These are phyloP conservation scores for Hydrocynus forskahlii DNA, from an alignment of 2,797 vertebrate species.

Conservation along the genomic window DNA sequence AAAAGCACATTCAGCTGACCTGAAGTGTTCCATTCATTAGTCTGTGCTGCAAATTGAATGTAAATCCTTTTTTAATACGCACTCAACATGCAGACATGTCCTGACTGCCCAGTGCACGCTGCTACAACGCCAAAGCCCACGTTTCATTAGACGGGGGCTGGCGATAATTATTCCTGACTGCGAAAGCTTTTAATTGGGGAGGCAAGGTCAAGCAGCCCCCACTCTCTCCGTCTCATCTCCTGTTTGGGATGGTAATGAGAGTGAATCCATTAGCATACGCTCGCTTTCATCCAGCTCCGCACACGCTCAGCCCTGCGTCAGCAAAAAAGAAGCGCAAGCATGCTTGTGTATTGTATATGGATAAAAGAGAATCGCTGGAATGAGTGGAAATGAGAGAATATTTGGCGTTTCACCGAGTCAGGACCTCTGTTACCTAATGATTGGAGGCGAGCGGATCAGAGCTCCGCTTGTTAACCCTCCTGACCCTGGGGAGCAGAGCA, in stretches of 20 bases:
- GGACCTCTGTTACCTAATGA: constrained; percentile 54
- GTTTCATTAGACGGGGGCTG: constrained; percentile 48
- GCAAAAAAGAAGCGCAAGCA: constrained; percentile 32
- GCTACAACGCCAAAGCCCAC: constrained; percentile 18
- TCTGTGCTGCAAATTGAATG: constrained; percentile 44
- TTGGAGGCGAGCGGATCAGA: constrained; percentile 43
- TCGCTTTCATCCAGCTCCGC: constrained; percentile 23
- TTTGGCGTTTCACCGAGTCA: constrained; percentile 53
- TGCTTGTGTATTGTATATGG: background rate
- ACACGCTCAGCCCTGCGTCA: constrained; percentile 28
- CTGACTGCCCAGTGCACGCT: constrained; percentile 33
- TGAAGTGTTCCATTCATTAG: constrained; percentile 46
- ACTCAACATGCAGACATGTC: constrained; percentile 37
- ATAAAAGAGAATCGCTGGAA: constrained; percentile 24
- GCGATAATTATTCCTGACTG: constrained; percentile 54
- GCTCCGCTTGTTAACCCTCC: constrained; percentile 48
- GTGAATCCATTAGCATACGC: constrained; percentile 39
- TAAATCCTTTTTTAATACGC: constrained; percentile 48
- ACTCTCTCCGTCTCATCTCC: constrained; percentile 18
- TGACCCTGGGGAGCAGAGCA: constrained; percentile 20
- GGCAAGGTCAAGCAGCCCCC: constrained; percentile 57
- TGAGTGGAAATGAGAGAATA: constrained; percentile 28
- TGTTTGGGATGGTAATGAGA: constrained; percentile 47
- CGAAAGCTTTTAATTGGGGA: constrained; percentile 58
- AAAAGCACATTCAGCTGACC: constrained; percentile 36